phyloP scores from a whole-genome alignment of 2,888 invertebrate species.

The Temnothorax rugatulus region DNA sequence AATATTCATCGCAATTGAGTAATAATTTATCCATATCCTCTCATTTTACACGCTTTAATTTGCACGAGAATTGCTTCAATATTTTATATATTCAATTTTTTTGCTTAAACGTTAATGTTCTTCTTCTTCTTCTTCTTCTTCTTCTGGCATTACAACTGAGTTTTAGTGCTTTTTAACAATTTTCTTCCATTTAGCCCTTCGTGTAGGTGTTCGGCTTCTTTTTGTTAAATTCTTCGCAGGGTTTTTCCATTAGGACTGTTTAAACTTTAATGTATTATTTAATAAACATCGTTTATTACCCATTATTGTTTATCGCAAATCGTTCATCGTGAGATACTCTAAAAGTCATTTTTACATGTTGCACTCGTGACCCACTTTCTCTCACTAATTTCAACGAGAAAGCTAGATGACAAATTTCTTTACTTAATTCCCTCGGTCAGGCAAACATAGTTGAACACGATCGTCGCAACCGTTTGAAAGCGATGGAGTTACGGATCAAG shows the following conservation, averaged over 20 bases:
- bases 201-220: too few relatives aligned
- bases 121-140: too few relatives aligned
- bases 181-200: too few relatives aligned
- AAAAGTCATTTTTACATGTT: neutral
- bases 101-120: neutral
- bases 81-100: too few relatives aligned
- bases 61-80: too few relatives aligned
- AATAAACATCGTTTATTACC: neutral
- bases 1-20: neutral
- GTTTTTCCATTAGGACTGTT: neutral
- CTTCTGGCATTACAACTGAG: too few relatives aligned
- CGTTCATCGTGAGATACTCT: neutral
- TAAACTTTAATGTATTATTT: neutral
- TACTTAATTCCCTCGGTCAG: slow-evolving; percentile 10
- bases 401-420: slow-evolving; percentile 4
- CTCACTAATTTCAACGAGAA: neutral
- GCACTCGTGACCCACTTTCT: neutral
- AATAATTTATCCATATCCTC: neutral
- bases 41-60: neutral
- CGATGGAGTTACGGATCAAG: slow-evolving; percentile 1
- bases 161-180: too few relatives aligned
- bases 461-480: neutral
- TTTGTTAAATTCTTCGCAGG: too few relatives aligned
- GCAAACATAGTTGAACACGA: neutral
- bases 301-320: neutral